phyloP scores from a whole-genome alignment of 2,113 vertebrate species.

The Carassius auratus region DNA sequence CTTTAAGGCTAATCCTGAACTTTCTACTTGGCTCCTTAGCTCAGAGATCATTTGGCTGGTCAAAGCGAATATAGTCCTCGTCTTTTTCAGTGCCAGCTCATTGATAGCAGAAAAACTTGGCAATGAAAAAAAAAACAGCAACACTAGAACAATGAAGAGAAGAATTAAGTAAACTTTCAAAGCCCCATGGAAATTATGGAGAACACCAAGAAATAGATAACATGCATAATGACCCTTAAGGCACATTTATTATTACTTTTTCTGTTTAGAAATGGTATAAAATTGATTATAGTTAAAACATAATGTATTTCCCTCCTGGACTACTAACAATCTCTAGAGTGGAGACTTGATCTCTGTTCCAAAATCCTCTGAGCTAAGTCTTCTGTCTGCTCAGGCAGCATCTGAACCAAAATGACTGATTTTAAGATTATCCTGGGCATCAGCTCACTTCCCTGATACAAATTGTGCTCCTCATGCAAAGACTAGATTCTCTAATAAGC shows the following conservation, averaged over 20 bases:
- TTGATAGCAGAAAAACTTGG: not conserved
- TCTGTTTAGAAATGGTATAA: not conserved
- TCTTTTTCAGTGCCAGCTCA: not conserved
- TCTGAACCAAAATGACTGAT: not conserved
- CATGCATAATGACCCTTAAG: not conserved
- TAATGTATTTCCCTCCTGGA: not conserved
- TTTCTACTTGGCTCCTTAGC: too few species aligned
- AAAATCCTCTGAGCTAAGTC: not conserved
- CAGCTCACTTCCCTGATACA: too few species aligned
- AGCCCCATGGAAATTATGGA: not conserved
- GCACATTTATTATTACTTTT: not conserved
- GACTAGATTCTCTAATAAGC: too few species aligned
- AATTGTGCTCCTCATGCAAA: too few species aligned
- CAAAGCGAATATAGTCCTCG: not conserved
- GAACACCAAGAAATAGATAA: not conserved
- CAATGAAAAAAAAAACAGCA: conserved; percentile 6
- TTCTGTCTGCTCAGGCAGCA: not conserved
- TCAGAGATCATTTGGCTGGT: not conserved
- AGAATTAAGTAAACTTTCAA: conserved; percentile 4
- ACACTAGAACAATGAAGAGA: not conserved
- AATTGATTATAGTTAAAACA: not conserved
- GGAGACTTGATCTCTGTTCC: not conserved
- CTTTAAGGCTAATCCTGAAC: not conserved
- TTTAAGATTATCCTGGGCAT: too few species aligned
- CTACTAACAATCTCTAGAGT: conserved; percentile 1